Evolutionary conservation across 2,113 vertebrate genomes (phyloP), one percentile per base, ranked within the genome.

Genomic region (Macrotis lagotis): DNA sequence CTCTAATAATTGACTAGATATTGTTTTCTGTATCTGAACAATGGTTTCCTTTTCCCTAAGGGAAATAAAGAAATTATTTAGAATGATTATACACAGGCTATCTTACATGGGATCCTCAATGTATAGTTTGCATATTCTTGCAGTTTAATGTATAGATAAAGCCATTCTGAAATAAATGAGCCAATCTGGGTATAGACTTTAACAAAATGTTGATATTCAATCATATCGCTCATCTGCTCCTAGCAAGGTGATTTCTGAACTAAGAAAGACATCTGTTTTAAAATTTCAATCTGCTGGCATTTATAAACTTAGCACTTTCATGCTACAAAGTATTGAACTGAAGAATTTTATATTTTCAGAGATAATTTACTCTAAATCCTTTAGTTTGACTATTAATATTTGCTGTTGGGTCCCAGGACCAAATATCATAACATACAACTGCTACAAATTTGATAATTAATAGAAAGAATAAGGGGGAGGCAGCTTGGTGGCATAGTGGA

Each of bases 401-500:
- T 48, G 19, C 50, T 50, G 12, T n/a, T 89, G 16, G 25, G 48
- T 49, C 59, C 3, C 0, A 10, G 94, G 5, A 6, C 91, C 53
- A 91, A 90, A 89, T 47, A 44, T 89, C 47, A 93, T 24, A 92
- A 53, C 25, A 25, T n/a, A 90, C 55, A 95, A 48, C 19, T 51
- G 50, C 91, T 90, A 48, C 25, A 47, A 0, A 48, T 16, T 8
- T 53, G 24, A 53, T 47, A 92, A 91, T 49, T 91, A 89, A 94
- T 91, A 93, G 90, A 95, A 91, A 9, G 25, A 91, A 6, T 26
- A 53, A 37, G 89, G 2, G 51, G 91, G 48, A 53, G n/a, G n/a
- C n/a, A n/a, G n/a, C n/a, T n/a, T n/a, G n/a, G n/a, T n/a, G n/a
- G n/a, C n/a, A n/a, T n/a, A n/a, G n/a, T n/a, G n/a, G n/a, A n/a